Conservation (phyloP, 2,888 invertebrate genomes). For the Pollenia griseotomentosa region DNA sequence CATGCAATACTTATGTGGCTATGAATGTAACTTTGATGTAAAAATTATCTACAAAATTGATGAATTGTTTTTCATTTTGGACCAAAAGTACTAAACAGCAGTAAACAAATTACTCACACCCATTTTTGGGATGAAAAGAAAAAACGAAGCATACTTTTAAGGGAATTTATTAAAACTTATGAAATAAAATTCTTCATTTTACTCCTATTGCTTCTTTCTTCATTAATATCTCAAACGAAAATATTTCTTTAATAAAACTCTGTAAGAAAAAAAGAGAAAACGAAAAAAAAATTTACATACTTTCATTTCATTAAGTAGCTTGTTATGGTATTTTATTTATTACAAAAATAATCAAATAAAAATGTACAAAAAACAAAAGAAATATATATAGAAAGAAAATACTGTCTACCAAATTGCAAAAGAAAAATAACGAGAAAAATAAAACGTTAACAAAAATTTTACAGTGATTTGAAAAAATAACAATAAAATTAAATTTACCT, state of each 20-base stretch:
- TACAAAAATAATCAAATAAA: slow-evolving; percentile 72
- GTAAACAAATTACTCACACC: slow-evolving; percentile 7
- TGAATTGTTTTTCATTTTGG: slow-evolving; percentile 65
- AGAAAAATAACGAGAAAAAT: slow-evolving; percentile 73
- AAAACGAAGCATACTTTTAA: slow-evolving; percentile 60
- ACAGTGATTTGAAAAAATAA: slow-evolving; percentile 81
- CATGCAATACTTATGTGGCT: neutral
- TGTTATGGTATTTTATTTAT: slow-evolving; percentile 73
- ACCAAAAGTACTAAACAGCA: neutral
- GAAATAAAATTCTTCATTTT: slow-evolving; percentile 23
- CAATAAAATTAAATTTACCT: slow-evolving; percentile 82
- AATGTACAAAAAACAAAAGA: slow-evolving; percentile 52
- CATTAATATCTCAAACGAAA: slow-evolving; percentile 28
- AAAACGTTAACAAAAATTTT: slow-evolving; percentile 62
- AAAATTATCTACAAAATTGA: slow-evolving; percentile 63
- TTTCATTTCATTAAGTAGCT: slow-evolving; percentile 71
- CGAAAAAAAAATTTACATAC: slow-evolving; percentile 64
- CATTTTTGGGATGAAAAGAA: slow-evolving; percentile 16
- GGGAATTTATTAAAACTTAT: slow-evolving; percentile 49
- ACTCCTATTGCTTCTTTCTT: slow-evolving; percentile 25
- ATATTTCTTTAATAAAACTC: slow-evolving; percentile 55
- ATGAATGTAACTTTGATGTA: slow-evolving; percentile 50
- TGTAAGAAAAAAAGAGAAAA: slow-evolving; percentile 3
- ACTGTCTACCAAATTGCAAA: slow-evolving; percentile 35
- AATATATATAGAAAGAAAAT: slow-evolving; percentile 33